Evolutionary conservation across 2,797 vertebrate species (phyloP).

Genomic region (Falco naumanni): DNA sequence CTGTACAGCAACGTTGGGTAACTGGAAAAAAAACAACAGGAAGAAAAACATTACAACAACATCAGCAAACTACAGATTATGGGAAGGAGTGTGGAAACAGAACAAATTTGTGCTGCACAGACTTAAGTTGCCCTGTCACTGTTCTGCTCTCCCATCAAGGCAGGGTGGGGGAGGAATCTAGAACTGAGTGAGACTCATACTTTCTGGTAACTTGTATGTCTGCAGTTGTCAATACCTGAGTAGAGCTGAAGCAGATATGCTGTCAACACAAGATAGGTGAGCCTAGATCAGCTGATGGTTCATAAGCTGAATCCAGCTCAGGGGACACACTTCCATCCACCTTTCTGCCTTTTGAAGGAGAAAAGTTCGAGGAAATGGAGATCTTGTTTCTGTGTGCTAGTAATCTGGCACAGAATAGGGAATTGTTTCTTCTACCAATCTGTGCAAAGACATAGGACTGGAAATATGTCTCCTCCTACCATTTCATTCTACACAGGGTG

Average conservation of each 20-base stretch:
- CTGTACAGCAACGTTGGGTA: not conserved
- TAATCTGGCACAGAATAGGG: not conserved
- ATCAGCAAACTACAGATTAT: not conserved
- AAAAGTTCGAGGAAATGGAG: not conserved
- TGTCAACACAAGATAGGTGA: not conserved
- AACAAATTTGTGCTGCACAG: not conserved
- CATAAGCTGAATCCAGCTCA: not conserved
- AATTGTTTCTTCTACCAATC: not conserved
- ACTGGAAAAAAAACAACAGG: not conserved
- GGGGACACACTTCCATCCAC: not conserved
- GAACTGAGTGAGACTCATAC: not conserved
- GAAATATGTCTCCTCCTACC: not conserved
- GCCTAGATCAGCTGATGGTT: not conserved
- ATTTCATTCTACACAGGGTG: not conserved
- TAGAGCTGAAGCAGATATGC: not conserved
- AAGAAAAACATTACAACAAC: conserved; percentile 18
- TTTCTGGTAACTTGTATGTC: not conserved
- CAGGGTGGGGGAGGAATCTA: not conserved
- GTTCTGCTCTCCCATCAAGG: not conserved
- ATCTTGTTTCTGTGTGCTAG: not conserved
- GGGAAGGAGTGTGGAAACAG: conserved; percentile 4
- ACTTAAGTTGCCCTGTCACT: not conserved
- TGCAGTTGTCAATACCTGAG: not conserved
- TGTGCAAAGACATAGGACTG: not conserved
- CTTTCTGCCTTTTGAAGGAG: not conserved